A percentile compares a stretch with the other conserved stretches of the same genome.
phyloP scores from a whole-genome alignment of 2,888 invertebrate genomes.

The Heterodera filipjevi region DNA sequence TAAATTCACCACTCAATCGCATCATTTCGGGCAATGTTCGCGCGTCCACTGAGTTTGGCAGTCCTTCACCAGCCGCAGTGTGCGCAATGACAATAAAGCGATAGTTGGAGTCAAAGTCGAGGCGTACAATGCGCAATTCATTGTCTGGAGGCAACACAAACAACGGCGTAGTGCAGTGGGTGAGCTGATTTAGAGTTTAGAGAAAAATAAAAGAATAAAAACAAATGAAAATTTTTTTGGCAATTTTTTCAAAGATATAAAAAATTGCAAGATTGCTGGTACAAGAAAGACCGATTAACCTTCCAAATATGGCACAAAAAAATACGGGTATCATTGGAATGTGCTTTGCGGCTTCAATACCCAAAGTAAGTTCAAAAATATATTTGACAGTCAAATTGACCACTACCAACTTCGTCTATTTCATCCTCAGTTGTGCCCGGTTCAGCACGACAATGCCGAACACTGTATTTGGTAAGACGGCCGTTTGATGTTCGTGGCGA shows the following conservation, averaged over 20 bases:
- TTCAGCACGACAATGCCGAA: constrained; percentile 34
- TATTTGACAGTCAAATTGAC: no score
- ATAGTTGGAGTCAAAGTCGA: constrained; percentile 86
- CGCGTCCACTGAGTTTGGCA: constrained; percentile 67
- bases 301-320: no score
- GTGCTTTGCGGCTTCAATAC: no score
- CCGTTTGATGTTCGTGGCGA: constrained; percentile 90
- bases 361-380: no score
- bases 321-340: no score
- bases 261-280: no score
- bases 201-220: no score
- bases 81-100: constrained; percentile 78
- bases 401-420: constrained; percentile 29
- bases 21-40: constrained; percentile 58
- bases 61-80: constrained; percentile 86
- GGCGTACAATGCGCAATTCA: constrained; percentile 52
- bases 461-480: constrained; percentile 83
- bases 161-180: constrained; percentile 34
- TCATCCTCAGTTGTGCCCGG: constrained; percentile 11
- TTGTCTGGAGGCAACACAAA: constrained; percentile 47
- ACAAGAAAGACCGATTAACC: no score
- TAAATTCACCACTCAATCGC: constrained; percentile 39
- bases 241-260: no score
- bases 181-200: constrained; percentile 24
- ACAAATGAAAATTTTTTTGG: no score